A percentile compares a stretch with the other conserved stretches of the same genome.
Evolutionary conservation across 2,113 vertebrate genomes (phyloP).

Genomic region (Hyaena hyaena): DNA sequence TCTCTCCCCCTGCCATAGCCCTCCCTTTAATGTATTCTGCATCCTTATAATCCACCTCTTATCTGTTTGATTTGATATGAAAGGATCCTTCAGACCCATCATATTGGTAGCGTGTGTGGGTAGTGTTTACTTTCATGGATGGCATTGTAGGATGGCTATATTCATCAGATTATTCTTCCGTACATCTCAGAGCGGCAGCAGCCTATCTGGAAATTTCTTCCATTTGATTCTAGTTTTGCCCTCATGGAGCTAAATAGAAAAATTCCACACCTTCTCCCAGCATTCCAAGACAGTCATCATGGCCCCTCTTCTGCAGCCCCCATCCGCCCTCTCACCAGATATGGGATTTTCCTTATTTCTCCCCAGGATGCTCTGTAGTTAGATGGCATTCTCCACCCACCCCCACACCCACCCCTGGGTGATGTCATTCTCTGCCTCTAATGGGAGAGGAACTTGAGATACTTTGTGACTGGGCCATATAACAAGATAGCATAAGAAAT

Average conservation of each 20-base stretch:
- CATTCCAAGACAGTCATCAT: not conserved
- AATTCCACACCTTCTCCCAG: not conserved
- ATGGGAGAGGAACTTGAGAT: not conserved
- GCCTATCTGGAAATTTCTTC: not conserved
- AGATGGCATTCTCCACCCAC: accelerated
- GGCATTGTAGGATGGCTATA: not conserved
- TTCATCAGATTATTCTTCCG: not conserved
- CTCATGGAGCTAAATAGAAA: not conserved
- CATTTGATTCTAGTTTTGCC: not conserved
- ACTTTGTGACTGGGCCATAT: too few relatives aligned
- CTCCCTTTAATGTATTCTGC: not conserved
- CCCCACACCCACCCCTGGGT: accelerated
- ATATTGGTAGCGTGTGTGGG: not conserved
- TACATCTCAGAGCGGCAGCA: not conserved
- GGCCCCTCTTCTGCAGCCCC: not conserved
- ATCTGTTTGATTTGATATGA: not conserved
- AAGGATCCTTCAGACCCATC: not conserved
- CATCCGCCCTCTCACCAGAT: not conserved
- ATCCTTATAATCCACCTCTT: not conserved
- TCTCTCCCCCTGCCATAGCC: too few relatives aligned
- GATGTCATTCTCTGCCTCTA: not conserved
- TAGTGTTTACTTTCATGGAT: not conserved
- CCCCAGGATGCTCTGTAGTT: not conserved
- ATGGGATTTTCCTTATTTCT: not conserved
- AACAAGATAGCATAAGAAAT: not conserved